Percentiles rank a stretch among this genome's conserved stretches.
Conservation (phyloP, 2,797 vertebrate species). For the Fundulus diaphanus region DNA sequence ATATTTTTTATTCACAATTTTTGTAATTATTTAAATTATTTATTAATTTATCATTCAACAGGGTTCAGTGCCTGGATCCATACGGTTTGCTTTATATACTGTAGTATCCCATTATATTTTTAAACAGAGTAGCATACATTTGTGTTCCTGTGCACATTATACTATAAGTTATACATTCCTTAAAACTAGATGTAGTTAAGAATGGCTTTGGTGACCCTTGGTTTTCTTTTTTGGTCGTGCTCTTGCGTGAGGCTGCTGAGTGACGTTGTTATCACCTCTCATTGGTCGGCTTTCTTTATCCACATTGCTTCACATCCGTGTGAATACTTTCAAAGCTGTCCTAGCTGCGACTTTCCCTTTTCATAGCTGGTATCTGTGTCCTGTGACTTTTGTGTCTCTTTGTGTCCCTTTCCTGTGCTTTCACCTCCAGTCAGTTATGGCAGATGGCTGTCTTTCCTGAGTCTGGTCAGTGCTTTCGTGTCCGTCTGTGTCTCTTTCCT, state of each 20-base stretch:
- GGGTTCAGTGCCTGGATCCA: neutral
- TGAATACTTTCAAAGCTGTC: neutral
- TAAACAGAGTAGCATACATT: neutral
- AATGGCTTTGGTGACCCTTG: neutral
- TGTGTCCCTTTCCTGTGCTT: neutral
- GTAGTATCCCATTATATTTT: neutral
- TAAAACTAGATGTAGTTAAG: neutral
- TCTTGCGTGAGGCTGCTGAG: neutral
- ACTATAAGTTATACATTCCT: neutral
- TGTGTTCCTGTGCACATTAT: neutral
- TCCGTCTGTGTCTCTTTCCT: constrained; percentile 3
- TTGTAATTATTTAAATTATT: neutral
- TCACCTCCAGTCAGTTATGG: neutral
- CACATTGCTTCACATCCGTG: neutral
- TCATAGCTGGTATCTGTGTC: neutral
- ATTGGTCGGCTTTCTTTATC: neutral
- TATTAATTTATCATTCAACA: neutral
- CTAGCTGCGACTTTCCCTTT: neutral
- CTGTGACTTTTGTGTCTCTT: neutral
- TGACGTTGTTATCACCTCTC: neutral
- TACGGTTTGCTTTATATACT: neutral
- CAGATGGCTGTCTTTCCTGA: constrained; percentile 6
- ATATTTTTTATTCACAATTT: neutral
- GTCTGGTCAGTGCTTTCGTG: neutral
- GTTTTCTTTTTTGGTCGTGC: neutral